Evolutionary conservation across 2,113 vertebrate genomes (phyloP), one percentile per base, ranked within the genome.

Genomic region (Opisthocomus hoazin): DNA sequence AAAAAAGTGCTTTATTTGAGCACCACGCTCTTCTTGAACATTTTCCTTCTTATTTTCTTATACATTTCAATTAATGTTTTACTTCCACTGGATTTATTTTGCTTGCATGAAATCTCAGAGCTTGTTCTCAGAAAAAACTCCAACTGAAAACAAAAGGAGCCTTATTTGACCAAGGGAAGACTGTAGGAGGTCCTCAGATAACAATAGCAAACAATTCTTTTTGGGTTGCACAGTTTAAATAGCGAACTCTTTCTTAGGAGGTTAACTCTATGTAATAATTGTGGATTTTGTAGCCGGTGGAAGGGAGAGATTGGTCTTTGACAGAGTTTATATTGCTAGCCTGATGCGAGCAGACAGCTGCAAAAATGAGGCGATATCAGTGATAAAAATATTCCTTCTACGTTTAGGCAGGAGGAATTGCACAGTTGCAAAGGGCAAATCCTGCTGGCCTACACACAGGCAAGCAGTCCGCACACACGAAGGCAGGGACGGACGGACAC

Each of bases 361-460:
- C 77, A 94, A 82, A 96, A 97, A 95, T 89, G 89, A 93, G 89
- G 83, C 21, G 48, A 57, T 92, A 90, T 11, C 80, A 60, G 48
- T 19, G 94, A 96, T 93, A 93, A 96, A 97, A 97, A 96, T 87
- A 84, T 48, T 91, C 73, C 84, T 86, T 27, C 73, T 84, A 53
- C 1, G 0, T 61, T 57, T 48, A 81, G 68, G 64, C 79, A 84
- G 54, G 36, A 91, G 54, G 75, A 90, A 93, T 63, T 58, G 57
- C 82, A 29, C 10, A 64, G 84, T 24, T 65, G 68, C 61, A 76
- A 66, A 87, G 86, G 86, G 61, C 64, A 91, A 82, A 87, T 75
- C 76, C 83, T 17, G 7, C 57, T 15, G 51, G 56, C 11, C 73
- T 23, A 26, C 0, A 0, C 11, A 36, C 50, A 12, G 1, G 6